Percentiles rank a stretch among this genome's conserved stretches.
phyloP scores from a whole-genome alignment of 2,113 vertebrate genomes.

The Pogona vitticeps region DNA sequence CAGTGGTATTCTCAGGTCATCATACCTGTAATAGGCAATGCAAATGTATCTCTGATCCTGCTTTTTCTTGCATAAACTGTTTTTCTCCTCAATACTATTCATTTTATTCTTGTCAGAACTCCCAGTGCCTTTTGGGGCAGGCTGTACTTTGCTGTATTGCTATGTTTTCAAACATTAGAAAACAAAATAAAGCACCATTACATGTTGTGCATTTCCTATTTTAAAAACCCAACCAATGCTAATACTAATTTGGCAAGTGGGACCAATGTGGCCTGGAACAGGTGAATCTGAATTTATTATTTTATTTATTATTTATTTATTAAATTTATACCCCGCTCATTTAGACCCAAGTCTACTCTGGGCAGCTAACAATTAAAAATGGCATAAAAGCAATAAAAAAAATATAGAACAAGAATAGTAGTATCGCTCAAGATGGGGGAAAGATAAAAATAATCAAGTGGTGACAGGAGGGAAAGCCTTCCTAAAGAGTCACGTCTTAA shows the following conservation, averaged over 20 bases:
- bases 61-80: background rate
- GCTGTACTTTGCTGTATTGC: background rate
- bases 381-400: too few relatives aligned
- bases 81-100: background rate
- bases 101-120: background rate
- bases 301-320: too few relatives aligned
- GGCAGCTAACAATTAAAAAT: too few relatives aligned
- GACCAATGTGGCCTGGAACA: background rate
- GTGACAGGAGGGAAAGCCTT: too few relatives aligned
- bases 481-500: too few relatives aligned
- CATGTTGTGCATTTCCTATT: background rate
- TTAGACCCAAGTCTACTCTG: too few relatives aligned
- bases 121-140: background rate
- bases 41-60: too few relatives aligned
- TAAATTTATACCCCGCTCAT: too few relatives aligned
- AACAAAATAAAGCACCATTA: background rate
- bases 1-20: background rate
- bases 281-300: too few relatives aligned
- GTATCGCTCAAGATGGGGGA: too few relatives aligned
- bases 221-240: background rate
- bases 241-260: background rate
- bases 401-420: too few relatives aligned
- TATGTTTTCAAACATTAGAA: constrained; percentile 6
- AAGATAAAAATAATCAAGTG: too few relatives aligned
- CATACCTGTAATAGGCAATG: background rate